These are phyloP conservation scores for Oreochromis tanganicae DNA, from an alignment of 2,113 vertebrate genomes.

Conservation along the genomic window DNA sequence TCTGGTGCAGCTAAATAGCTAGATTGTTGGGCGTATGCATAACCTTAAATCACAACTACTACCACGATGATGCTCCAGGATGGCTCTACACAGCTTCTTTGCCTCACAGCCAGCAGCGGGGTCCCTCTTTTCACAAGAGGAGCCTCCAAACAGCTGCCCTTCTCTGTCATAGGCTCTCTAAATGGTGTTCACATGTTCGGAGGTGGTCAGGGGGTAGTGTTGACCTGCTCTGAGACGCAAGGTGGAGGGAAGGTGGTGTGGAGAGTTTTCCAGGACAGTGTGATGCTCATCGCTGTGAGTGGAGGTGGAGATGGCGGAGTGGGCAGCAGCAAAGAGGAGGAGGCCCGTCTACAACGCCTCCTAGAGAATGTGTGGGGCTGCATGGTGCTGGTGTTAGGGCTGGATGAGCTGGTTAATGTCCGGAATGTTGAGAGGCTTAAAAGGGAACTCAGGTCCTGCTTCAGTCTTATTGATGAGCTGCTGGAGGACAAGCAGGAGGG, in stretches of 20 bases:
- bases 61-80: conserved; percentile 63
- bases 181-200: conserved; percentile 94
- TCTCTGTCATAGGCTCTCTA: conserved; percentile 86
- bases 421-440: conserved; percentile 87
- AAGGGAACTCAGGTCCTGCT: conserved; percentile 83
- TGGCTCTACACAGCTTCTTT: conserved; percentile 76
- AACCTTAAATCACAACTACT: not conserved
- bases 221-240: conserved; percentile 77
- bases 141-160: conserved; percentile 78
- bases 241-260: conserved; percentile 78
- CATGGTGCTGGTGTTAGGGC: conserved; percentile 87
- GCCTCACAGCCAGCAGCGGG: conserved; percentile 83
- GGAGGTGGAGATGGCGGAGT: conserved; percentile 47
- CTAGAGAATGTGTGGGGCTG: conserved; percentile 84
- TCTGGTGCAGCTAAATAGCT: not conserved
- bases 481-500: conserved; percentile 69
- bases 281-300: conserved; percentile 84
- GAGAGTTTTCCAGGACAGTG: conserved; percentile 84
- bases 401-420: conserved; percentile 79
- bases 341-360: conserved; percentile 73
- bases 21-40: not conserved
- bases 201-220: conserved; percentile 75
- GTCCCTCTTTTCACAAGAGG: conserved; percentile 85
- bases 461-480: conserved; percentile 81
- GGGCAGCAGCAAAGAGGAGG: conserved; percentile 49